Base-by-base conservation (phyloP, 2,113 vertebrate genomes). In the Eidolon helvum region DNA sequence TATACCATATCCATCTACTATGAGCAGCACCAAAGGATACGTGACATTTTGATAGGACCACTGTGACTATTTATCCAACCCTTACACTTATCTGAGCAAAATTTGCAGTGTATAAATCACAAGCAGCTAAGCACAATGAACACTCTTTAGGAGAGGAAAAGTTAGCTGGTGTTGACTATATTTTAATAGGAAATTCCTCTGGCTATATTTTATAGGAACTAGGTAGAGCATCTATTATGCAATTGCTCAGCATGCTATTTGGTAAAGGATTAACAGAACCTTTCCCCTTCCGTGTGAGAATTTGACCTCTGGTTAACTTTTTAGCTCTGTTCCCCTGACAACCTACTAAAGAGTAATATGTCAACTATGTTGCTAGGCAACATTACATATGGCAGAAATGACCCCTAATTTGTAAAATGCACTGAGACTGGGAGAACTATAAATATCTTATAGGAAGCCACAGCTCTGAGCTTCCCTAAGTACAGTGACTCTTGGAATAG, bases 281-380 rank as follows among this genome's bases (percentile, higher is more conserved):
- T 80, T 79, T 86, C 40, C 48, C 40, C 10, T 83, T 93, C 57
- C 33, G 10, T 16, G 33, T 40, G 78, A 93, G 57, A 77, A 91
- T 68, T 57, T 89, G 71, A 95, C 61, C 82, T 95, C 80, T 71
- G 19, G 48, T 91, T 86, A 83, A 87, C 79, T 89, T 87, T 83
- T 82, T 86, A 82, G 33, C 66, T 91, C 72, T 86, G 68, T 90
- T 96, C 33, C 74, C 91, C 72, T n/a, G 21, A 84, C 89, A 97
- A 93, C 74, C 74, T 77, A 69, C 61, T 72, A 61, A 84, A 59
- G n/a, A 92, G 63, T 26, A 79, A 10, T 50, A 45, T 9, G 40
- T 87, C 83, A 95, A 78, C 63, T 93, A 35, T 30, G 65, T 80
- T 80, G 94, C 91, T 89, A 96, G 61, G 90, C 85, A 96, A 87